phyloP scores from a whole-genome alignment of 1,140 invertebrate genomes.

The Aricia agestis region DNA sequence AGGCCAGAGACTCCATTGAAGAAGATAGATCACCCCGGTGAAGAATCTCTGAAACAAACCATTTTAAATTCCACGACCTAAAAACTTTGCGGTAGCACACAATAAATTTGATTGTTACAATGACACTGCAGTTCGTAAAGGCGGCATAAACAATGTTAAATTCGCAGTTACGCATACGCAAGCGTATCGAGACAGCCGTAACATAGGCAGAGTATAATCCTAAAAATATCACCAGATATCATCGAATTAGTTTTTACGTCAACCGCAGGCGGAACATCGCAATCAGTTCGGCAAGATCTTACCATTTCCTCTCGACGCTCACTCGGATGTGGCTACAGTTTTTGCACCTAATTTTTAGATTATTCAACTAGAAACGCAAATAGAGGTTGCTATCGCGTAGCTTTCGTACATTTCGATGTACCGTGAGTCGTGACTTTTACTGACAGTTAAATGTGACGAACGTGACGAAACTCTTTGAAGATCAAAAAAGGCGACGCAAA shows the following conservation, averaged over 20 bases:
- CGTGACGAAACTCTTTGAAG: too few relatives aligned
- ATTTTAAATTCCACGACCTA: neutral
- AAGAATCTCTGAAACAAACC: constrained; percentile 79
- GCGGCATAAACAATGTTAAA: too few relatives aligned
- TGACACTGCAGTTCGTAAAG: too few relatives aligned
- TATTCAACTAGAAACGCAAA: neutral
- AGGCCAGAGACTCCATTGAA: constrained; percentile 85
- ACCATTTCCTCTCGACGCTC: constrained; percentile 1
- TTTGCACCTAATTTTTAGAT: constrained; percentile 2
- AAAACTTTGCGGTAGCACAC: too few relatives aligned
- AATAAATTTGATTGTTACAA: too few relatives aligned
- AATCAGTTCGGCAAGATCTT: constrained; percentile 9
- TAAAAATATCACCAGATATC: neutral
- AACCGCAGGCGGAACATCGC: constrained; percentile 2
- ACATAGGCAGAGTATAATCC: neutral
- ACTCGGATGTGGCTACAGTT: constrained; percentile 6
- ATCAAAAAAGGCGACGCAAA: too few relatives aligned
- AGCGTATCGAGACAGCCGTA: too few relatives aligned
- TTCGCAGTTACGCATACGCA: too few relatives aligned
- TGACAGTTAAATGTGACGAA: too few relatives aligned
- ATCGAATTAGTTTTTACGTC: neutral
- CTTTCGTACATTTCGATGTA: too few relatives aligned
- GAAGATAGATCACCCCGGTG: constrained; percentile 84
- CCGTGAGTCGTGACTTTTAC: too few relatives aligned
- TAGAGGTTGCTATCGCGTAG: neutral